A percentile compares a stretch with the other conserved stretches of the same genome.
These are phyloP conservation scores for Vimba vimba DNA, from an alignment of 2,113 vertebrate genomes.

Conservation along the genomic window DNA sequence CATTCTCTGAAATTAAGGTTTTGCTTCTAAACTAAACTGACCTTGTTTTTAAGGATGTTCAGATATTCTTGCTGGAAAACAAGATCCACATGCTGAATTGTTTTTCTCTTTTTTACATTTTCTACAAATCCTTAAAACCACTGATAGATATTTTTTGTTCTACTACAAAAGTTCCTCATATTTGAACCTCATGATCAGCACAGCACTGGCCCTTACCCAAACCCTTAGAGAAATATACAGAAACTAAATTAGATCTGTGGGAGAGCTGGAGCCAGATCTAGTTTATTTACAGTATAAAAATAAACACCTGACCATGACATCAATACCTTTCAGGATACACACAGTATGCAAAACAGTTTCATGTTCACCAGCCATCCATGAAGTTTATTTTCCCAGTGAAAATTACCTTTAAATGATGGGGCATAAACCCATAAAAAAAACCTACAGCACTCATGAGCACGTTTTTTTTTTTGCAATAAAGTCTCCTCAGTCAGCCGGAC, in stretches of 20 bases:
- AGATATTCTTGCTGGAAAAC: background rate
- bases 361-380: constrained; percentile 22
- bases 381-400: constrained; percentile 11
- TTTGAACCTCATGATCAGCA: background rate
- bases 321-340: constrained; percentile 8
- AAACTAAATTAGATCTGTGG: constrained; percentile 1
- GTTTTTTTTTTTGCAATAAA: background rate
- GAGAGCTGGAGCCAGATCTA: constrained; percentile 4
- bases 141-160: background rate
- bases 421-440: background rate
- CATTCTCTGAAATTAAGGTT: background rate
- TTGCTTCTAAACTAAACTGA: background rate
- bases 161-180: background rate
- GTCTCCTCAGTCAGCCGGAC: constrained; percentile 4
- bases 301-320: constrained; percentile 18
- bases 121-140: background rate
- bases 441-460: too few species aligned
- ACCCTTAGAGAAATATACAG: constrained; percentile 20
- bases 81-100: background rate
- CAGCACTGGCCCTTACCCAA: background rate
- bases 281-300: constrained; percentile 21
- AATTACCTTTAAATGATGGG: background rate
- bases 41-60: background rate
- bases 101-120: background rate
- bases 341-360: constrained; percentile 12